phyloP scores from a whole-genome alignment of 2,797 vertebrate genomes.

The Enteromius treurensis region DNA sequence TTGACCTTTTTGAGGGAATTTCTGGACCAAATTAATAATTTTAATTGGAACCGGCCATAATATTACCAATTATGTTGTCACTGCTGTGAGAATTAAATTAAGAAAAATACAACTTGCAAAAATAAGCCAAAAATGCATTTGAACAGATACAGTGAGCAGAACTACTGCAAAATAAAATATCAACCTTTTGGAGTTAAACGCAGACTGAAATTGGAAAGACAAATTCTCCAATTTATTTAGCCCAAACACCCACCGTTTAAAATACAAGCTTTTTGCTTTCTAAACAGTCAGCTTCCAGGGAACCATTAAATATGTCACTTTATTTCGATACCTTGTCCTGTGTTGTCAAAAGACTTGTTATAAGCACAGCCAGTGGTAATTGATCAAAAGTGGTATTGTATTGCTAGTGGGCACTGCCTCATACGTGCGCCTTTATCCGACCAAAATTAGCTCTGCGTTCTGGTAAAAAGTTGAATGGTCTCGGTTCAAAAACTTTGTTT shows the following conservation, averaged over 20 bases:
- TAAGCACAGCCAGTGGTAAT: constrained; percentile 24
- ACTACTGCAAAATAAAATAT: background rate
- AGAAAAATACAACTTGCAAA: constrained; percentile 8
- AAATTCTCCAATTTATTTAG: background rate
- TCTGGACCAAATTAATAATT: constrained; percentile 71
- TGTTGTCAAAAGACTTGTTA: constrained; percentile 21
- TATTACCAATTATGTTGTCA: constrained; percentile 17
- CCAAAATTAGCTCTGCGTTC: background rate
- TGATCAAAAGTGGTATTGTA: background rate
- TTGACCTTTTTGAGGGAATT: constrained; percentile 61
- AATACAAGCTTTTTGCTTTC: background rate
- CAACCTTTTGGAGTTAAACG: background rate
- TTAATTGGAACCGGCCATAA: constrained; percentile 68
- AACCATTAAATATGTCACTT: constrained; percentile 17
- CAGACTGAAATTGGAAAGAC: background rate
- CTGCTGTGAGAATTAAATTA: constrained; percentile 14
- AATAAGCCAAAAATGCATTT: background rate
- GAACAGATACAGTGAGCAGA: background rate
- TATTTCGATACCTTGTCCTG: constrained; percentile 3
- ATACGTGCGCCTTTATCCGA: background rate
- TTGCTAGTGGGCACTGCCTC: constrained; percentile 1
- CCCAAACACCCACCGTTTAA: background rate
- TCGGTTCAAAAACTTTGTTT: background rate
- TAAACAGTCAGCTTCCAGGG: background rate
- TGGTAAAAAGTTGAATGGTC: constrained; percentile 3